Conservation (phyloP, 2,113 vertebrate species). For the Odontesthes bonariensis region DNA sequence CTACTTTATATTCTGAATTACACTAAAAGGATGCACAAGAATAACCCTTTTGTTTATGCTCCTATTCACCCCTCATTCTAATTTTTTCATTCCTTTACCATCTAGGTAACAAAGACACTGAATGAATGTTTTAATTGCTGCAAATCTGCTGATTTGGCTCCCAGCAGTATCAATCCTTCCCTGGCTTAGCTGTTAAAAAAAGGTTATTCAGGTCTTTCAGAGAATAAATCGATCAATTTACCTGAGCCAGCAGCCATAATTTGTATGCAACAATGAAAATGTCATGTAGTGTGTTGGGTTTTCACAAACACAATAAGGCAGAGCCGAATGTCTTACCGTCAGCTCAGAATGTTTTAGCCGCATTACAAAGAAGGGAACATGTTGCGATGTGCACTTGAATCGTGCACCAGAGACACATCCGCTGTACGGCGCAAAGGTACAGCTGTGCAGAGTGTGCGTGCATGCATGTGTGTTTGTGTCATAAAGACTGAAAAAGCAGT, state of each 20-base stretch:
- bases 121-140: slow-evolving; percentile 13
- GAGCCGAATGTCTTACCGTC: slow-evolving; percentile 24
- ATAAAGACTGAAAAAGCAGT: slow-evolving; percentile 28
- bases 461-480: neutral
- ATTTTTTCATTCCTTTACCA: slow-evolving; percentile 13
- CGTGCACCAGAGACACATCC: slow-evolving; percentile 38
- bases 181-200: neutral
- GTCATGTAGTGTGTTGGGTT: slow-evolving; percentile 19
- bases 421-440: neutral
- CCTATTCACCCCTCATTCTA: neutral
- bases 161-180: neutral
- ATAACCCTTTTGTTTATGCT: slow-evolving; percentile 5
- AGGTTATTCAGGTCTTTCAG: slow-evolving; percentile 20
- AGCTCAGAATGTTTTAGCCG: slow-evolving; percentile 42
- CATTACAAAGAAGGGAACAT: slow-evolving; percentile 47
- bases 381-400: slow-evolving; percentile 49
- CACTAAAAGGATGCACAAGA: slow-evolving; percentile 10
- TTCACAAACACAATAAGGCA: slow-evolving; percentile 30
- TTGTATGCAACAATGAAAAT: slow-evolving; percentile 15
- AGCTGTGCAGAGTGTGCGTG: slow-evolving; percentile 8
- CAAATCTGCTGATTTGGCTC: slow-evolving; percentile 31
- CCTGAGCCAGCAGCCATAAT: slow-evolving; percentile 14
- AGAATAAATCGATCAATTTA: slow-evolving; percentile 31
- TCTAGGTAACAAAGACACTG: slow-evolving; percentile 20
- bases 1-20: slow-evolving; percentile 15